Evolutionary conservation across 2,888 invertebrate genomes (phyloP), one percentile per base, ranked within the genome.

Genomic region (Callyntrura sp.): DNA sequence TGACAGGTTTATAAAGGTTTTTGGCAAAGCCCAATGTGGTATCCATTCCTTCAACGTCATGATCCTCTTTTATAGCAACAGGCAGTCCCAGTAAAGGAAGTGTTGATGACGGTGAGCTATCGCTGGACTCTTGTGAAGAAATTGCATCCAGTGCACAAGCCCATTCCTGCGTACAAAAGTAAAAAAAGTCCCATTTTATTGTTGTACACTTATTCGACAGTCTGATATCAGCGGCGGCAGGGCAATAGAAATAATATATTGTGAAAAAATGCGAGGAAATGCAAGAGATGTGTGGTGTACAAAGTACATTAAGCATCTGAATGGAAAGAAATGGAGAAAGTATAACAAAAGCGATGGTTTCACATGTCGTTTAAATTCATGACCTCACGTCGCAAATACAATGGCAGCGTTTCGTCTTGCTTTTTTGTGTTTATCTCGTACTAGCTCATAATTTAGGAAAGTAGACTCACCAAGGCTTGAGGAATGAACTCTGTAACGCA

Each of bases 21-120:
- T 94, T 94, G 5, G 94, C 91, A 79, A 94, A 94, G n/a, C 92
- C 92, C 9, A 92, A 62, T 14, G 94, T 94, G 43, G 94, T 93
- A 89, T 95, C 94, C 92, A 94, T 94, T 48, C 94, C 94, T 92
- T 94, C 93, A 17, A 95, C 91, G 88, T 93, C 90, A 73, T 93
- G 92, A 85, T 93, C 94, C 35, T 94, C 94, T 88, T 94, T 94
- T 51, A 94, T 91, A 83, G 94, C 94, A 83, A 94, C 92, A 6
- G 94, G 94, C 28, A 94, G 57, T n/a, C 94, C 94, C 91, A 94
- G 94, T 14, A 94, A 92, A 5, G 94, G 94, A 17, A 88, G 55
- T 12, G n/a, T n/a, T n/a, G n/a, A n/a, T n/a, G n/a, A n/a, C n/a
- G 82, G 57, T 14, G 85, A 12, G 60, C 85, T 48, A 25, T 14